These are phyloP conservation scores for Epinephelus fuscoguttatus DNA, from an alignment of 2,113 vertebrate genomes.

Conservation along the genomic window DNA sequence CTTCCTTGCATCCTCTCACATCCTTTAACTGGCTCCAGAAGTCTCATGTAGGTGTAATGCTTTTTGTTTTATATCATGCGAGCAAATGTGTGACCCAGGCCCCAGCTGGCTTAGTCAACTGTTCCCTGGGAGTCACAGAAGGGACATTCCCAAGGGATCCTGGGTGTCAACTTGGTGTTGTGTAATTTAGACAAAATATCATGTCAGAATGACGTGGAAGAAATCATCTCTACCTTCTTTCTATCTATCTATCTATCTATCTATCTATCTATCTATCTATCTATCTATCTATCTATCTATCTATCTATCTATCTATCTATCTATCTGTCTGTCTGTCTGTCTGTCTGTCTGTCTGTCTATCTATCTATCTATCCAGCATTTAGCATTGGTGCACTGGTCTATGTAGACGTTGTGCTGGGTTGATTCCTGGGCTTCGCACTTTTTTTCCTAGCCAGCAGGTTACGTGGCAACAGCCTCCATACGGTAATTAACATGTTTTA, in stretches of 20 bases:
- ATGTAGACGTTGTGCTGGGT: constrained; percentile 31
- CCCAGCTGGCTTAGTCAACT: constrained; percentile 71
- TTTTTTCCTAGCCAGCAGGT: constrained; percentile 36
- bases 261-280: not conserved
- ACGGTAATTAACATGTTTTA: constrained; percentile 70
- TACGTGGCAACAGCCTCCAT: constrained; percentile 61
- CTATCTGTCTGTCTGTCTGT: not conserved
- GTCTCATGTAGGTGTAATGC: constrained; percentile 20
- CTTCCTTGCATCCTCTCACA: constrained; percentile 4
- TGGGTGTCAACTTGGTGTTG: constrained; percentile 54
- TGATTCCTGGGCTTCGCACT: constrained; percentile 38
- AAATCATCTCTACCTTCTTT: not conserved
- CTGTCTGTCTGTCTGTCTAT: not conserved
- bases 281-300: not conserved
- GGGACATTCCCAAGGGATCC: constrained; percentile 68
- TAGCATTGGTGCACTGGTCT: not conserved
- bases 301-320: not conserved
- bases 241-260: constrained; percentile 14
- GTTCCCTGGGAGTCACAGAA: constrained; percentile 61
- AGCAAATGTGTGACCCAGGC: constrained; percentile 53
- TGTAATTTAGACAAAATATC: constrained; percentile 57
- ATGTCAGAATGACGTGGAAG: constrained; percentile 19
- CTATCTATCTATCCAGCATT: not conserved
- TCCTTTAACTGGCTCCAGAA: constrained; percentile 26
- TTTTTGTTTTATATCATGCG: constrained; percentile 57